Conservation (phyloP, 1,140 invertebrate genomes). For the Rhynchophorus ferrugineus region DNA sequence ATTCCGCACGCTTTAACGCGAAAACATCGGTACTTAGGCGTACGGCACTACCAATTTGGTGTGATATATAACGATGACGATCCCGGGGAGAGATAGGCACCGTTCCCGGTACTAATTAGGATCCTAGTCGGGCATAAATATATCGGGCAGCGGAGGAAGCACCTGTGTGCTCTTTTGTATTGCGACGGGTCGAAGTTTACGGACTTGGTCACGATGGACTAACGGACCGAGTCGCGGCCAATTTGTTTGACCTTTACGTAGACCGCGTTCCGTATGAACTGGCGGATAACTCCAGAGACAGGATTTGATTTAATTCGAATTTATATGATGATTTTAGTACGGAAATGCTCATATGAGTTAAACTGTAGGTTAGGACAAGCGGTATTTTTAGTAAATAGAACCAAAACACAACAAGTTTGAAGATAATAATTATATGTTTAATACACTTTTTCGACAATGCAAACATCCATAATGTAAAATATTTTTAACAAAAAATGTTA, state of each 20-base stretch:
- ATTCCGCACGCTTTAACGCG: conserved; percentile 17
- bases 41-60: conserved; percentile 20
- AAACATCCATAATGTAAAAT: too few species aligned
- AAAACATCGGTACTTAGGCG: conserved; percentile 19
- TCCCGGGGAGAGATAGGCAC: conserved; percentile 9
- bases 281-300: too few species aligned
- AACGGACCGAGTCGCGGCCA: neutral
- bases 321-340: too few species aligned
- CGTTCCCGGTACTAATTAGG: conserved; percentile 22
- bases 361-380: too few species aligned
- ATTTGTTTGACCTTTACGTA: neutral
- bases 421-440: too few species aligned
- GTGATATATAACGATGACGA: conserved; percentile 22
- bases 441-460: too few species aligned
- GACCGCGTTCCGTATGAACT: neutral
- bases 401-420: too few species aligned
- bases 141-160: conserved; percentile 8
- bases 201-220: neutral
- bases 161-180: conserved; percentile 18
- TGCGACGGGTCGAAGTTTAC: conserved; percentile 2
- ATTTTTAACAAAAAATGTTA: too few species aligned
- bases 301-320: too few species aligned
- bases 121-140: conserved; percentile 17
- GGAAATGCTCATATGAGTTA: too few species aligned
- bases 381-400: too few species aligned